Conservation (phyloP, 2,113 vertebrate species). For the Podilymbus podiceps region DNA sequence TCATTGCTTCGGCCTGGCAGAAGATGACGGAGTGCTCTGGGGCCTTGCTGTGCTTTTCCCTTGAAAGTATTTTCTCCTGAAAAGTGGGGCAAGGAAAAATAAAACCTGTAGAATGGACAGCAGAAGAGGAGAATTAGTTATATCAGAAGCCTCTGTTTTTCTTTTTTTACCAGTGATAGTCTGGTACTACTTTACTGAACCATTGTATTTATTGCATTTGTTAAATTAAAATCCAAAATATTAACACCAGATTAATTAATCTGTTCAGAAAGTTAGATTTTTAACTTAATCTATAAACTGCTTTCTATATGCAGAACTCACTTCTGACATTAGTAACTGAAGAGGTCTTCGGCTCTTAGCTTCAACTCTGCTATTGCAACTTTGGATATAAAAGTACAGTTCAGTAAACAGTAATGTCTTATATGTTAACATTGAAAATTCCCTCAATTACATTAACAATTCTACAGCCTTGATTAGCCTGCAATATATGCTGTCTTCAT, state of each 20-base stretch:
- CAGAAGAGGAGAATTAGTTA: background rate
- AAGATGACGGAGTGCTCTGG: slow-evolving; percentile 16
- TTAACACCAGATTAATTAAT: background rate
- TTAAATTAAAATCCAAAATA: background rate
- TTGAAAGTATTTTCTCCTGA: background rate
- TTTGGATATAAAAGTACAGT: background rate
- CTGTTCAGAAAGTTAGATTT: background rate
- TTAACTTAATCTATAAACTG: background rate
- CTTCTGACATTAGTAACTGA: background rate
- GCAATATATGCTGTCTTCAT: background rate
- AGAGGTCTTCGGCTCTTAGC: background rate
- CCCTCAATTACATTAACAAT: background rate
- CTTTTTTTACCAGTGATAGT: background rate
- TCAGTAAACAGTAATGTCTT: background rate
- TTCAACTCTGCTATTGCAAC: background rate
- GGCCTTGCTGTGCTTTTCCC: background rate
- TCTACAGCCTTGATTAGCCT: background rate
- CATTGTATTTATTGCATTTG: background rate
- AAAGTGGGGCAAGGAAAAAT: background rate
- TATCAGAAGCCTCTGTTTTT: background rate
- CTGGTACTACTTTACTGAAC: background rate
- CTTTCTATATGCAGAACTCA: background rate
- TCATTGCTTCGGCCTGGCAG: slow-evolving; percentile 49
- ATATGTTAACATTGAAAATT: background rate
- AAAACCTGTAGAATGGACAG: background rate